Conservation (phyloP, 2,113 vertebrate genomes). For the Gallinago media region DNA sequence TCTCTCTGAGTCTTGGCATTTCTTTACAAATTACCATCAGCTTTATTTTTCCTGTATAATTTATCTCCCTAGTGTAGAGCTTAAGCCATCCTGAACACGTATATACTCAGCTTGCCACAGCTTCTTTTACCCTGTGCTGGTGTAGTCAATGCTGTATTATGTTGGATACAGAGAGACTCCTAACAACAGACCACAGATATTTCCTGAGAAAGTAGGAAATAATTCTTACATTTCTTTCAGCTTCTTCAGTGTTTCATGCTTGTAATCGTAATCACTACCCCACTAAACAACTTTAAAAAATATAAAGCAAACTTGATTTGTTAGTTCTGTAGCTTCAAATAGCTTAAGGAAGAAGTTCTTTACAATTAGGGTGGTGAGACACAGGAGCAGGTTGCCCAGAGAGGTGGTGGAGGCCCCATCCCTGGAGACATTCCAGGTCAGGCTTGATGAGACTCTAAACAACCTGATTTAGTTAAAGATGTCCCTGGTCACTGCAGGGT, state of each 20-base stretch:
- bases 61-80: neutral
- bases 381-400: too few species aligned
- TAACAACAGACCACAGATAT: neutral
- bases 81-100: neutral
- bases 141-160: neutral
- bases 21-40: neutral
- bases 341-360: too few species aligned
- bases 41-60: neutral
- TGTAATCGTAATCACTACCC: neutral
- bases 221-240: slow-evolving; percentile 6
- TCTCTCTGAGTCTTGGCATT: neutral
- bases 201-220: slow-evolving; percentile 32
- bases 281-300: neutral
- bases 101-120: neutral
- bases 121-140: neutral
- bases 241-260: neutral
- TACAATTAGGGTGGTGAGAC: too few species aligned
- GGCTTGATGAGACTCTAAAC: too few species aligned
- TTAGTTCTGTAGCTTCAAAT: slow-evolving; percentile 30
- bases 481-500: too few species aligned
- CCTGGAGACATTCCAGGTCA: too few species aligned
- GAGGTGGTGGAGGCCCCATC: too few species aligned
- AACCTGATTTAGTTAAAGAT: too few species aligned
- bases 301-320: neutral
- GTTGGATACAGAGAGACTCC: neutral